Evolutionary conservation across 2,888 invertebrate species (phyloP), one percentile per base, ranked within the genome.

Genomic region (Acleris emargana): DNA sequence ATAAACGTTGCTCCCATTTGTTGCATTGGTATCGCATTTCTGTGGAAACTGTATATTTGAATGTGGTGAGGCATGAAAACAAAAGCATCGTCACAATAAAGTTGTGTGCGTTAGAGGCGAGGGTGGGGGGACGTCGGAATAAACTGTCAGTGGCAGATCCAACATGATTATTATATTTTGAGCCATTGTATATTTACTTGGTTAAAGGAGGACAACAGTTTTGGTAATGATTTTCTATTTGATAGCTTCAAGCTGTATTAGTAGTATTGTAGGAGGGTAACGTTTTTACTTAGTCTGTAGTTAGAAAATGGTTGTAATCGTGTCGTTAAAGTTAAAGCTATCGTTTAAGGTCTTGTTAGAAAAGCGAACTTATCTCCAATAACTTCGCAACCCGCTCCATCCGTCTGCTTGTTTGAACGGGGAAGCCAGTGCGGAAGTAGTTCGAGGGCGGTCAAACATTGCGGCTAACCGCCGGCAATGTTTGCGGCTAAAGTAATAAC

Each of bases 71-170:
- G 17, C 45, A 45, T 45, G 45, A 45, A 16, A 45, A 16, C 20
- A 22, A 42, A 20, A 32, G 20, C 16, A 54, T 54, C 16, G 42
- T 16, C 38, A 22, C 54, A 54, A 54, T 42, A 38, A 58, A 38
- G 47, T 43, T 54, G 64, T 54, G 49, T 43, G 55, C 20, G 59
- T 25, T 54, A 28, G n/a, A 28, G 57, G 63, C 32, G 32, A 47
- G 58, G 25, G 42, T 38, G 58, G 53, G 43, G 49, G 25, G 57
- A 51, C 50, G 20, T 55, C 43, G 62, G 55, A 64, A 64, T 55
- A 49, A 54, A 42, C 58, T 72, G 75, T 73, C 73, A 72, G 51
- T 32, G 25, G 58, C 75, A 75, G 70, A 59, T 64, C 60, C 73
- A 70, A 73, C 72, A 71, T 72, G 72, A 68, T 60, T 58, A 58